Evolutionary conservation across 2,797 vertebrate genomes (phyloP), one percentile per base, ranked within the genome.

Genomic region (Setipinna tenuifilis): DNA sequence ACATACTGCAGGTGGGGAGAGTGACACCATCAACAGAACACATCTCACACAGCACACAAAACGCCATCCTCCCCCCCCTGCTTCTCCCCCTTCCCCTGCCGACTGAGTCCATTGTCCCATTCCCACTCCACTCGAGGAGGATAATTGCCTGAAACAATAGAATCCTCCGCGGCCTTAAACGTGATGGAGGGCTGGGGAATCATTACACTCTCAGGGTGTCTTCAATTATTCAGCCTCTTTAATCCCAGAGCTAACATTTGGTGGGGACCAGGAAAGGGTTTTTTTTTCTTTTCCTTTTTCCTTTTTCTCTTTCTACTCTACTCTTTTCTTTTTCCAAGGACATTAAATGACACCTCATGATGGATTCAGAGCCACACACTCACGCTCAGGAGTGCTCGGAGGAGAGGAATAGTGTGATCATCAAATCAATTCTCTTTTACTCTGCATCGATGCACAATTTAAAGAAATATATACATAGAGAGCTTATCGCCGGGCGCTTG

Each of bases 1-100:
- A 94, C 87, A 87, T 90, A 88, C 96, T 97, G 17, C 75, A 90
- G 7, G 50, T 54, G 7, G 50, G 14, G 50, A 54, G 9, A 14
- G 50, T 10, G 50, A 54, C 50, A 54, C 14, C 2, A 54, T 54
- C 50, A 54, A 54, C 14, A 14, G 50, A 54, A 54, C 50, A 54
- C 9, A 14, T 54, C 14, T 54, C 48, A n/a, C n/a, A n/a, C n/a
- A 19, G 41, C n/a, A 57, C 7, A 80, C 28, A 58, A 10, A 11
- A 71, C 10, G 25, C 71, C 31, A 59, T 6, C 16, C 68, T 12
- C 14, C 25, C 12, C 58, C 21, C 19, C 14, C 50, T 54, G 7
- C 0, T 54, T 54, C 6, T 54, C 50, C 0, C 35, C 35, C 71
- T 21, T 41, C 61, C 16, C 25, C 68, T 17, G 7, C 16, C 10